phyloP scores from a whole-genome alignment of 2,113 vertebrate genomes.

The Piaya cayana region DNA sequence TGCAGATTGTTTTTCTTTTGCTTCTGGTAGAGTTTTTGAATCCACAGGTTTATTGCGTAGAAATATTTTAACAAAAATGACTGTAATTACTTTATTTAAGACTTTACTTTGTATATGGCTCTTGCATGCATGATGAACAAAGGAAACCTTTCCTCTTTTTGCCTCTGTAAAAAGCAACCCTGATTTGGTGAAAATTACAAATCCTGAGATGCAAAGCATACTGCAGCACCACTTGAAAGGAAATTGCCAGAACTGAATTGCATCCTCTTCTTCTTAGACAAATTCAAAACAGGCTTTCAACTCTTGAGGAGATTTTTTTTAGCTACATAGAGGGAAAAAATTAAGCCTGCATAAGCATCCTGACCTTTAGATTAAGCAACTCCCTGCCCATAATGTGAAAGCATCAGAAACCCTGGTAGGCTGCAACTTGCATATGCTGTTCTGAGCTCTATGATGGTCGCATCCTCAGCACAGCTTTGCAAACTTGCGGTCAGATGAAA shows the following conservation, averaged over 20 bases:
- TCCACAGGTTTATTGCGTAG: slow-evolving; percentile 42
- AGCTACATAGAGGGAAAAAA: neutral
- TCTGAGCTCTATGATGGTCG: neutral
- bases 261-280: neutral
- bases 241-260: neutral
- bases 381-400: neutral
- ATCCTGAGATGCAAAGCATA: neutral
- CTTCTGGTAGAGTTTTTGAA: slow-evolving; percentile 51
- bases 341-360: neutral
- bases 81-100: slow-evolving; percentile 37
- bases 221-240: slow-evolving; percentile 20
- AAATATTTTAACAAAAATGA: slow-evolving; percentile 54
- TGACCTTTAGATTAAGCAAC: neutral
- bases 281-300: slow-evolving; percentile 26
- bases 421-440: neutral
- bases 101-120: slow-evolving; percentile 3
- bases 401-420: neutral
- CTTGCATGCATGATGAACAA: neutral
- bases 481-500: neutral
- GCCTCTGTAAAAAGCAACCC: neutral
- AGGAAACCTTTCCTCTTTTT: slow-evolving; percentile 9
- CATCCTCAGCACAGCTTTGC: neutral
- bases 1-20: slow-evolving; percentile 38
- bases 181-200: slow-evolving; percentile 31
- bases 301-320: slow-evolving; percentile 2